Evolutionary conservation across 2,113 vertebrate species (phyloP).

Genomic region (Coptodon bakossiorum): DNA sequence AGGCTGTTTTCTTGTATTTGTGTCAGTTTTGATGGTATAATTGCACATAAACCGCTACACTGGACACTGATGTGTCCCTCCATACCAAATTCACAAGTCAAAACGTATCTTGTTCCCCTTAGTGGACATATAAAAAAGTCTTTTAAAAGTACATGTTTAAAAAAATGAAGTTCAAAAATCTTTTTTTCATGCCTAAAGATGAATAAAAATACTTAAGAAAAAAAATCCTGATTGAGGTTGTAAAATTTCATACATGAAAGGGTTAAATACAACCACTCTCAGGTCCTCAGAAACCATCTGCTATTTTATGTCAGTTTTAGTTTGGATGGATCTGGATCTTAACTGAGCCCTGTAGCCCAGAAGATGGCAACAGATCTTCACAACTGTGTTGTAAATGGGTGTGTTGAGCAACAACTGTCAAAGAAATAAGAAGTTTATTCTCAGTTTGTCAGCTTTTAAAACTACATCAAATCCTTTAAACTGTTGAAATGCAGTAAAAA

Average conservation of each 20-base stretch:
- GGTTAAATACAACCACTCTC: neutral
- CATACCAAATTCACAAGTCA: neutral
- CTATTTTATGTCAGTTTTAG: neutral
- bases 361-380: neutral
- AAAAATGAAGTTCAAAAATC: neutral
- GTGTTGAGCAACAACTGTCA: neutral
- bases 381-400: neutral
- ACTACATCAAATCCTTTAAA: neutral
- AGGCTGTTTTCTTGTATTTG: neutral
- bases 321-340: neutral
- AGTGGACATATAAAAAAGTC: neutral
- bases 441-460: neutral
- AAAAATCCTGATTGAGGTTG: neutral
- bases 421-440: neutral
- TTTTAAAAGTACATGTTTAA: no score
- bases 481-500: neutral
- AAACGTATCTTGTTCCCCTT: neutral
- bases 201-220: neutral
- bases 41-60: neutral
- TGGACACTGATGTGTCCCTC: neutral
- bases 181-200: neutral
- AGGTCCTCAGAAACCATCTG: neutral
- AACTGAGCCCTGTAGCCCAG: neutral
- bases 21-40: neutral
- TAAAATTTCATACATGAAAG: neutral